Evolutionary conservation across 2,113 vertebrate species (phyloP).

Genomic region (Balaenoptera acutorostrata): DNA sequence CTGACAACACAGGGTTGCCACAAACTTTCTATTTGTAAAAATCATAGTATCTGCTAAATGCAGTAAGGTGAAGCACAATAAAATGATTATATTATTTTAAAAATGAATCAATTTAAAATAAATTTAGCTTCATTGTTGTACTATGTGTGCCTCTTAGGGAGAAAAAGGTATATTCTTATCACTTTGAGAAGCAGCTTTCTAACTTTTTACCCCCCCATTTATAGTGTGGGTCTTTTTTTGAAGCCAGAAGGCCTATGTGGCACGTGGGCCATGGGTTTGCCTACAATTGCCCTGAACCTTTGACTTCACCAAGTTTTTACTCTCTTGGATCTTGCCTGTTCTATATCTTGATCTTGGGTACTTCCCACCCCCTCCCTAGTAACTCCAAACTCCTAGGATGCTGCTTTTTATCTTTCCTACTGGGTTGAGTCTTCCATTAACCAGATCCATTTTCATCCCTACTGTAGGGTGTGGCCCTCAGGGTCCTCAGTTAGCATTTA

Average conservation of each 20-base stretch:
- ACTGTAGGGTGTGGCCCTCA: background rate
- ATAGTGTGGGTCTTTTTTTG: background rate
- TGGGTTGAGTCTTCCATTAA: background rate
- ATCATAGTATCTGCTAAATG: background rate
- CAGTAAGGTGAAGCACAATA: background rate
- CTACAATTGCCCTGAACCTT: background rate
- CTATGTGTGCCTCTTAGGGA: background rate
- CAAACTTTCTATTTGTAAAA: background rate
- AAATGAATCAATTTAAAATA: constrained; percentile 7
- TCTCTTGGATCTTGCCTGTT: background rate
- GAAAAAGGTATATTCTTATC: background rate
- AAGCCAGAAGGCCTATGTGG: background rate
- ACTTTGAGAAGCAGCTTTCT: background rate
- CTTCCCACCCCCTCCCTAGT: background rate
- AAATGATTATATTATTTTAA: background rate
- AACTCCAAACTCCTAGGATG: background rate
- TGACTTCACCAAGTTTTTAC: background rate
- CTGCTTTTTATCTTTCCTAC: background rate
- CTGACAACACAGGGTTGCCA: background rate
- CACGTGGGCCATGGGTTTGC: background rate
- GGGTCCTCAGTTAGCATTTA: background rate
- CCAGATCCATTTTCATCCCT: background rate
- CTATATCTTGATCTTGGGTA: background rate
- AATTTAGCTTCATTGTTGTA: background rate
- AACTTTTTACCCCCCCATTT: background rate